A percentile compares a stretch with the other conserved stretches of the same genome.
These are phyloP conservation scores for Oscheius sp. DNA, from an alignment of 2,888 invertebrate species.

Conservation along the genomic window DNA sequence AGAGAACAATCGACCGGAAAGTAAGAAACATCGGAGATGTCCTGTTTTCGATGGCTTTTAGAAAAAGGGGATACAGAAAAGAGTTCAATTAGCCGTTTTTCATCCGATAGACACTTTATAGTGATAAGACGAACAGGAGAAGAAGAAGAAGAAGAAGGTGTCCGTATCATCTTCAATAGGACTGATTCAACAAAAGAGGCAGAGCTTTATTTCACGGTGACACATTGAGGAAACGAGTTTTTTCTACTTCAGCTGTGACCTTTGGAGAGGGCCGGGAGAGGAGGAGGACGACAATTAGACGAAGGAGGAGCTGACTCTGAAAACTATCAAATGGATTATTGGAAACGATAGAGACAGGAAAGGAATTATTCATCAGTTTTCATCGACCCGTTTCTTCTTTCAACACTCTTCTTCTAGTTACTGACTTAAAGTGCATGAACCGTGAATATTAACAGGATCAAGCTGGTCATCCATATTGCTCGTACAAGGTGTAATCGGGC, in stretches of 20 bases:
- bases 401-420: slow-evolving; percentile 2
- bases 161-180: too few relatives aligned
- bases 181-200: too few relatives aligned
- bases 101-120: too few relatives aligned
- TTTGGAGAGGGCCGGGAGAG: slow-evolving; percentile 15
- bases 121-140: too few relatives aligned
- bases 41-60: too few relatives aligned
- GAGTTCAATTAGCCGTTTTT: too few relatives aligned
- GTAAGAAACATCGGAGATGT: too few relatives aligned
- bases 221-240: slow-evolving; percentile 21
- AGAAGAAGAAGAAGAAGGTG: too few relatives aligned
- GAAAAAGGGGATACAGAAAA: too few relatives aligned
- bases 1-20: too few relatives aligned
- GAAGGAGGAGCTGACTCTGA: slow-evolving; percentile 12
- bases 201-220: neutral
- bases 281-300: slow-evolving; percentile 10
- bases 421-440: slow-evolving; percentile 15
- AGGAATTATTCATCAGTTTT: neutral
- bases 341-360: neutral
- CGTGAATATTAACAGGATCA: slow-evolving; percentile 31
- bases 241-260: slow-evolving; percentile 15
- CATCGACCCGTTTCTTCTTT: neutral
- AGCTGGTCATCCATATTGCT: slow-evolving; percentile 17
- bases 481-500: slow-evolving; percentile 9
- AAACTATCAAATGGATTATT: neutral